Conservation (phyloP, 1,140 invertebrate genomes). For the Hermetia illucens region DNA sequence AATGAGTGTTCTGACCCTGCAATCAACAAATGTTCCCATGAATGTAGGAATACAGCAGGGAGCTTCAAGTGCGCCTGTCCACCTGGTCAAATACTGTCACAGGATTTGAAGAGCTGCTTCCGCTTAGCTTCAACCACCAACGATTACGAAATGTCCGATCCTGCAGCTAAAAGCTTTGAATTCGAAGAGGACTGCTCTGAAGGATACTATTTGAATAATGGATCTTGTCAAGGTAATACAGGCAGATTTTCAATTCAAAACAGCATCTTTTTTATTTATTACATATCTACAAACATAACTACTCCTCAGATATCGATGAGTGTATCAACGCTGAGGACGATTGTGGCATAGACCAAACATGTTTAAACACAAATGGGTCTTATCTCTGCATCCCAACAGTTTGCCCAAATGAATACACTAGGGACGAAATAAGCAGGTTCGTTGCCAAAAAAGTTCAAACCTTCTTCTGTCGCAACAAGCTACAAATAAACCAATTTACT, state of each 20-base stretch:
- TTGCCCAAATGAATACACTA: not conserved
- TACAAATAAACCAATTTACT: too few species aligned
- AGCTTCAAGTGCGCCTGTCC: not conserved
- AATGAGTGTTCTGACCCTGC: not conserved
- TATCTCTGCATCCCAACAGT: conserved; percentile 1
- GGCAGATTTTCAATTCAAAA: too few species aligned
- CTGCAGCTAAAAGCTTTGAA: not conserved
- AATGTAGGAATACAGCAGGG: not conserved
- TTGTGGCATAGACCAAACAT: conserved; percentile 3
- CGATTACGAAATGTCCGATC: not conserved
- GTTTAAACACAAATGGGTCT: conserved; percentile 1
- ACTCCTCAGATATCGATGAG: conserved; percentile 1
- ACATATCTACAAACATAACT: not conserved
- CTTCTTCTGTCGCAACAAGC: too few species aligned
- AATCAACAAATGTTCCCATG: not conserved
- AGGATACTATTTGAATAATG: not conserved
- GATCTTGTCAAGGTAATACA: not conserved
- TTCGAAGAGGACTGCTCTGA: not conserved
- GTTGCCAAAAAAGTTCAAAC: not conserved
- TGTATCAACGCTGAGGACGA: not conserved
- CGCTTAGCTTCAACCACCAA: not conserved
- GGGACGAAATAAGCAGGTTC: not conserved
- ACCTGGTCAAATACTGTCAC: not conserved
- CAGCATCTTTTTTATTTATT: not conserved
- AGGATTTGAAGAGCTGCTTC: not conserved